Evolutionary conservation across 64 coral and sea anemone species (phyloP), one percentile per base, ranked within the genome.

Genomic region (Trachythela sp.): DNA sequence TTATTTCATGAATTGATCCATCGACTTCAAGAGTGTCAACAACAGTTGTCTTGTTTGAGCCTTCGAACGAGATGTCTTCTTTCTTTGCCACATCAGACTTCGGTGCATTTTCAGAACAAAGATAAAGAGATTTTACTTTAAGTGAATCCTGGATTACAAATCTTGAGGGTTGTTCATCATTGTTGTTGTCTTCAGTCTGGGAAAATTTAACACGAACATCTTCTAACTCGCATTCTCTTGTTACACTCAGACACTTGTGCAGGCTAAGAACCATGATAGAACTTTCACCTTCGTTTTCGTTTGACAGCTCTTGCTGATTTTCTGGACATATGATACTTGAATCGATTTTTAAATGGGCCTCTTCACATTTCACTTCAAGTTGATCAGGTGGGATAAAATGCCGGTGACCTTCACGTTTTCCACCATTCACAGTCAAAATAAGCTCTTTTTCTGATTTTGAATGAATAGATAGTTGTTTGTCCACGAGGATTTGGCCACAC

Each of bases 1-100:
- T 68, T 84, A 85, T 40, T 45, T 90, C 49, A 32, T 14, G 24
- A 39, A 90, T 85, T 90, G 89, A 90, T 90, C 85, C 48, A 70
- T 90, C 77, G 58, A 90, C 51, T 3, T 85, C 4, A 18, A 90
- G 49, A 31, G 9, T 42, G 17, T 90, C 13, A 70, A 90, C 40
- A 6, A 24, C 37, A 49, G 30, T 86, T 34, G 30, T 48, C 39
- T 86, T 86, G 39, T 39, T 86, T 24, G 84, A 48, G 50, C 90
- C 90, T 36, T 91, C 39, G 54, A 91, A 71, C 9, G 20, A 33
- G 86, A 91, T 18, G 31, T 71, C 67, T 71, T n/a, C 32, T 71
- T 71, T n/a, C 24, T 71, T 34, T 27, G 24, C 4, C 4, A n/a
- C 18, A 24, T 91, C 84, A 10, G 85, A 75, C 1, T 24, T 52